A percentile compares a stretch with the other conserved stretches of the same genome.
Evolutionary conservation across 2,888 invertebrate species (phyloP).

Genomic region (Drosophila nr. perissopoda): DNA sequence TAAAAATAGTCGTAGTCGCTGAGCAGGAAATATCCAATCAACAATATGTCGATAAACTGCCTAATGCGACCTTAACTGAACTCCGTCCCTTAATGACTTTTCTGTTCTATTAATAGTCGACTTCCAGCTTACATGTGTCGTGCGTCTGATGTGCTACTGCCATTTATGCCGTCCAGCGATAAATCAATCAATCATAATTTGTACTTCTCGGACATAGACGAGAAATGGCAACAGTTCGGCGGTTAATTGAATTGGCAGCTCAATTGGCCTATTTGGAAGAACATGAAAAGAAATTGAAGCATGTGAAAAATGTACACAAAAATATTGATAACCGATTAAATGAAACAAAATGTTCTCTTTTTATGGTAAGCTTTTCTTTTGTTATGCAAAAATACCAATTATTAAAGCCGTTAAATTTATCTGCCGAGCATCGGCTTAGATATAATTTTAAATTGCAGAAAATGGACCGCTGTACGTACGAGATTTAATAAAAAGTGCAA

Average conservation of each 20-base stretch:
- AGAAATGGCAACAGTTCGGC: slow-evolving; percentile 1
- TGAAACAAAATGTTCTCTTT: too few species aligned
- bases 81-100: slow-evolving; percentile 34
- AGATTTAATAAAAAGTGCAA: background rate
- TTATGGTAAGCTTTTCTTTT: too few species aligned
- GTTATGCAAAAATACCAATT: too few species aligned
- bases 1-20: slow-evolving; percentile 44
- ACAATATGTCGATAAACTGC: slow-evolving; percentile 12
- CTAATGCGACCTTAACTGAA: slow-evolving; percentile 14
- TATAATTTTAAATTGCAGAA: too few species aligned
- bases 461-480: background rate
- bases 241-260: slow-evolving; percentile 19
- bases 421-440: too few species aligned
- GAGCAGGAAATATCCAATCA: slow-evolving; percentile 37
- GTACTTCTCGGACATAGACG: slow-evolving; percentile 1
- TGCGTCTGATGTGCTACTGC: slow-evolving; percentile 5
- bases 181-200: slow-evolving; percentile 33
- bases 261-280: slow-evolving; percentile 1
- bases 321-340: background rate
- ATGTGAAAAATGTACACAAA: background rate
- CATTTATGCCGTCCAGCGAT: slow-evolving; percentile 4
- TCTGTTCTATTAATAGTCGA: slow-evolving; percentile 30
- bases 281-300: background rate
- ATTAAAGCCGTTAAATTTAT: background rate
- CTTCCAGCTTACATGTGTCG: slow-evolving; percentile 6